Evolutionary conservation across 30 jellyfish, hydroid and myxozoan genomes (phyloP).

Genomic region (Clytia hemisphaerica): DNA sequence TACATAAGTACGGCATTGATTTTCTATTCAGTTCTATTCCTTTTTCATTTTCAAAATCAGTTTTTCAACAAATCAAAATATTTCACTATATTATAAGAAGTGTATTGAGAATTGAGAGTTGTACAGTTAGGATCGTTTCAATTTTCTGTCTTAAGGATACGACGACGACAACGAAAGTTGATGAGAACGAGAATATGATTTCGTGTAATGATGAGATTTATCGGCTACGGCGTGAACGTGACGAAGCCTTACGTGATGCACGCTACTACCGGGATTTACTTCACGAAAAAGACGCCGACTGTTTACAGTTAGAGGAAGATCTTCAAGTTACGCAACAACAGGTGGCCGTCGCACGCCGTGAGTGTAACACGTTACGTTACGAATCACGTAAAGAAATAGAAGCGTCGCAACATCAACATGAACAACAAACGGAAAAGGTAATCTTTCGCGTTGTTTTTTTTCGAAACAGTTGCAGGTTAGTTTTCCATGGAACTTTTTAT

Average conservation of each 20-base stretch:
- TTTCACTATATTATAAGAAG: too few relatives aligned
- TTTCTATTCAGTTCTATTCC: too few relatives aligned
- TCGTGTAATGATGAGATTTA: constrained; percentile 49
- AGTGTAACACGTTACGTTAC: background rate
- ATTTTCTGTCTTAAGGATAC: background rate
- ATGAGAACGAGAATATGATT: constrained; percentile 33
- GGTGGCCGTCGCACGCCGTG: background rate
- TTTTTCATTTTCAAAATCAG: too few relatives aligned
- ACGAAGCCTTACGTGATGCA: constrained; percentile 65
- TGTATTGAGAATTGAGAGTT: background rate
- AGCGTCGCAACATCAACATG: too few relatives aligned
- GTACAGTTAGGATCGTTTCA: background rate
- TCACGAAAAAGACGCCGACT: constrained; percentile 38
- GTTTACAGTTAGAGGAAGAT: constrained; percentile 51
- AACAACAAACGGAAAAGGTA: too few relatives aligned
- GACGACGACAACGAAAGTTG: constrained; percentile 22
- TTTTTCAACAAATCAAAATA: too few relatives aligned
- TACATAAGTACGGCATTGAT: too few relatives aligned
- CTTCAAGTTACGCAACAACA: constrained; percentile 14
- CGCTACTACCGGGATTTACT: constrained; percentile 30
- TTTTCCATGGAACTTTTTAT: too few relatives aligned
- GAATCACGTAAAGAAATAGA: too few relatives aligned
- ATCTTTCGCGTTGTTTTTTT: too few relatives aligned
- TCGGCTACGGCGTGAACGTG: constrained; percentile 71
- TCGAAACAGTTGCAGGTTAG: too few relatives aligned